Evolutionary conservation across 2,113 vertebrate species (phyloP).

Genomic region (Caranx ignobilis): DNA sequence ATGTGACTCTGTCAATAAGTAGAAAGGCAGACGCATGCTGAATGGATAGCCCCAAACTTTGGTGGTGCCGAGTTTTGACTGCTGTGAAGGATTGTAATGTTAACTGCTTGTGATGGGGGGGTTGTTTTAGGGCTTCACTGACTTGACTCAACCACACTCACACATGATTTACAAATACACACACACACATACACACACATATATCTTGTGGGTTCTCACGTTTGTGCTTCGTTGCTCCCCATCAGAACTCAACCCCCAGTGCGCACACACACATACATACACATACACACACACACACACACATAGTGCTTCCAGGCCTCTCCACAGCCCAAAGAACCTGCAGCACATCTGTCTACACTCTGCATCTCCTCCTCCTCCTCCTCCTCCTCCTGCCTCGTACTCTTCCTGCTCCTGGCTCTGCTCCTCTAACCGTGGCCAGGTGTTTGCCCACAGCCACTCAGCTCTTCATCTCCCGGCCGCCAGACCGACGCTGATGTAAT

Average conservation of each 20-base stretch:
- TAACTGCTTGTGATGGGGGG: constrained; percentile 79
- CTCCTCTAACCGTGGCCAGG: constrained; percentile 78
- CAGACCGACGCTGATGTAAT: constrained; percentile 82
- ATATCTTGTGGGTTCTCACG: constrained; percentile 66
- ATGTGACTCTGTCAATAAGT: constrained; percentile 71
- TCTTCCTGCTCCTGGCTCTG: constrained; percentile 36
- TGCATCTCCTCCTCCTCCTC: constrained; percentile 50
- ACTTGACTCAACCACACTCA: constrained; percentile 56
- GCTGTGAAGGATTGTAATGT: constrained; percentile 79
- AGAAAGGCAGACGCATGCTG: constrained; percentile 58
- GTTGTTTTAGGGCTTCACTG: constrained; percentile 75
- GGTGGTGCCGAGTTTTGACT: constrained; percentile 60
- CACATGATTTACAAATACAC: constrained; percentile 68
- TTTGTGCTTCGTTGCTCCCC: constrained; percentile 63
- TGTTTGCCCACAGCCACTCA: constrained; percentile 78
- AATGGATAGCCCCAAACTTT: constrained; percentile 64
- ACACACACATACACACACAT: constrained; percentile 29
- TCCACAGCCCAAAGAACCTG: constrained; percentile 64
- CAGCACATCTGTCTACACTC: constrained; percentile 72
- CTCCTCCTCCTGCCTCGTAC: constrained; percentile 16
- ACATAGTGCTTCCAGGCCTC: constrained; percentile 51
- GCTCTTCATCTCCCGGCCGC: constrained; percentile 76
- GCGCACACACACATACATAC: constrained; percentile 27
- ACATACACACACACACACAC: constrained; percentile 27
- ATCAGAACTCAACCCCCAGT: constrained; percentile 43